Percentiles rank a stretch among this genome's conserved stretches.
Conservation (phyloP, 2,113 vertebrate genomes). For the Echinops telfairi region DNA sequence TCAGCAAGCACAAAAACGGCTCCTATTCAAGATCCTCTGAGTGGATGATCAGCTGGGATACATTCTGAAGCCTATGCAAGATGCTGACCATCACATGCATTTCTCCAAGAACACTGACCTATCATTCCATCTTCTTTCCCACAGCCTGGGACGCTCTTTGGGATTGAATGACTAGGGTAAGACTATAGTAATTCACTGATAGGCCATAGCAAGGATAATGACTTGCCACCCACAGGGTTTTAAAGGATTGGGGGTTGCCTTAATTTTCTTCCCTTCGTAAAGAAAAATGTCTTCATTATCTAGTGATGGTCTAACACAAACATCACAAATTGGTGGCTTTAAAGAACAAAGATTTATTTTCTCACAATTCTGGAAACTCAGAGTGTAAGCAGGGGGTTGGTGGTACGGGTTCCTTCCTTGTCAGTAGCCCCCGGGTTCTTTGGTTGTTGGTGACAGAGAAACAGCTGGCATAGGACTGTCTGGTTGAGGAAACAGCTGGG, state of each 20-base stretch:
- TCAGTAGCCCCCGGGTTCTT: no score
- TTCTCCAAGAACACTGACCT: not conserved
- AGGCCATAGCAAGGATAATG: not conserved
- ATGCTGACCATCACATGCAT: not conserved
- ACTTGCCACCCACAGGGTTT: not conserved
- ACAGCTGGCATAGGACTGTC: not conserved
- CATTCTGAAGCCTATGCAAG: not conserved
- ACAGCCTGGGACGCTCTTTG: no score
- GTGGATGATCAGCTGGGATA: not conserved
- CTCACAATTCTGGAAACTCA: no score
- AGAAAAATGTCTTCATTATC: not conserved
- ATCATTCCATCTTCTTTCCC: not conserved
- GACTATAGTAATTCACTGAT: not conserved
- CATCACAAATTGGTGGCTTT: no score
- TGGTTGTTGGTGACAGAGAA: not conserved
- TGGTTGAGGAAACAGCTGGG: not conserved
- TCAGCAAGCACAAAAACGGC: not conserved
- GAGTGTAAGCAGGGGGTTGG: no score
- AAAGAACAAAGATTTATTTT: no score
- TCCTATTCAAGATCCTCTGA: not conserved
- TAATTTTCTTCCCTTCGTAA: not conserved
- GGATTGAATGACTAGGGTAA: not conserved
- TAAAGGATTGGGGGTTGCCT: not conserved
- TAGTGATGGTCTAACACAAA: no score
- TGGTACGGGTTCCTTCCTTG: no score